These are phyloP conservation scores for Prionace glauca DNA, from an alignment of 2,797 vertebrate genomes.

Conservation along the genomic window DNA sequence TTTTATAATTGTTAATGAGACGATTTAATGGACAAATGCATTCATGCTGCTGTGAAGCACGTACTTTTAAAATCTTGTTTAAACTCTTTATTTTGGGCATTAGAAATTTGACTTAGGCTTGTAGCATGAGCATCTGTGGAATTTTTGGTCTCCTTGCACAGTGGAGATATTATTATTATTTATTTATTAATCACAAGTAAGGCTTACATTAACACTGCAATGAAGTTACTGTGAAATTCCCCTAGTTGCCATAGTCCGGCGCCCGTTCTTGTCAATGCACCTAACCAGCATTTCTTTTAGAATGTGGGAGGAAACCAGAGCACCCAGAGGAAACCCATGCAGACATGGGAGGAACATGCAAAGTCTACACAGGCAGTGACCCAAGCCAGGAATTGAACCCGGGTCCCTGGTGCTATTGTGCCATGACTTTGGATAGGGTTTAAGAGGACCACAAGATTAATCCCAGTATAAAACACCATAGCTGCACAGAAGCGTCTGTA, in stretches of 20 bases:
- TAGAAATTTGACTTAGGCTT: neutral
- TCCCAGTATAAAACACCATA: neutral
- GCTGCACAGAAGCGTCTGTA: neutral
- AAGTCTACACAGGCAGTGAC: too few relatives aligned
- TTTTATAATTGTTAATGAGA: neutral
- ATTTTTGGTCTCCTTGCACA: neutral
- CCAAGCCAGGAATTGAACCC: too few relatives aligned
- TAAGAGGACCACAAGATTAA: neutral
- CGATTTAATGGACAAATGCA: neutral
- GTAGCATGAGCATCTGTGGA: neutral
- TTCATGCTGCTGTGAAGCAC: neutral
- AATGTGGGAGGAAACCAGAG: too few relatives aligned
- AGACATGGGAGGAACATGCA: too few relatives aligned
- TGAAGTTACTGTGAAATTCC: too few relatives aligned
- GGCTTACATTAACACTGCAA: too few relatives aligned
- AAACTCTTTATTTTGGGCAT: neutral
- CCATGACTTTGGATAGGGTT: neutral
- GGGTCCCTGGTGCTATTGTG: too few relatives aligned
- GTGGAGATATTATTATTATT: neutral
- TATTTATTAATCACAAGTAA: too few relatives aligned
- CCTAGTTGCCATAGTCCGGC: too few relatives aligned
- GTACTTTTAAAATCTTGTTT: neutral
- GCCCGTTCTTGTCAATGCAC: too few relatives aligned
- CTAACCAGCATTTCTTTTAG: too few relatives aligned
- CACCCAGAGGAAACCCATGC: too few relatives aligned